Evolutionary conservation across 1,140 invertebrate genomes (phyloP), one percentile per base, ranked within the genome.

Genomic region (Whitmania pigra): DNA sequence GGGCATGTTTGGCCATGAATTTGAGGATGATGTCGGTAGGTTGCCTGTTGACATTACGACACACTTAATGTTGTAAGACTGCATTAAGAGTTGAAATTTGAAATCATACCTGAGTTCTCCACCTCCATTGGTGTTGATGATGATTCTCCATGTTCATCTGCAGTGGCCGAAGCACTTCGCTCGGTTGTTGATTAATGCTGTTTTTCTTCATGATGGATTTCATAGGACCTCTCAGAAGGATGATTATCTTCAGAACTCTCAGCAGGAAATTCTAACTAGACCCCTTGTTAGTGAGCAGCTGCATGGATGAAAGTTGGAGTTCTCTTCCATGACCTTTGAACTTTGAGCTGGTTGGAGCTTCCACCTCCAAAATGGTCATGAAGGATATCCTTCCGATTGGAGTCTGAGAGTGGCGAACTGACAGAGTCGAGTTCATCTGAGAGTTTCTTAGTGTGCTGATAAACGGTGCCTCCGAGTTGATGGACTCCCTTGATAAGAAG

Each of bases 251-350:
- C 11, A 93, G 84, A 66, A 92, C 89, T 72, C 91, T 85, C 72
- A 93, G 83, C 81, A 93, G 91, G 83, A 92, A 93, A 53, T 89
- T 87, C 84, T 94, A 91, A 82, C 89, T 90, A 71, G 91, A 93
- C 29, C 89, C 88, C 82, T 92, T 93, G 72, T 87, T 89, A 72
- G 91, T 91, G n/a, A 94, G 84, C 63, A 88, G 86, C 72, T 87
- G 86, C 90, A 94, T 93, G 3, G 90, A 90, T 13, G 90, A 88
- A 74, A 94, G 79, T 78, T 93, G 91, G 49, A 94, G 83, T 78
- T 93, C 90, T 75, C 87, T 87, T 63, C 88, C 87, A 20, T 87
- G 43, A 49, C 31, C 85, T 82, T 91, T 92, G 27, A 87, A 83
- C 82, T 90, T 90, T 36, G 86, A 85, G 54, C 79, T 78, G 1